Percentiles rank a stretch among this genome's conserved stretches.
Evolutionary conservation across 2,888 invertebrate species (phyloP).

Genomic region (Lithosia quadra): DNA sequence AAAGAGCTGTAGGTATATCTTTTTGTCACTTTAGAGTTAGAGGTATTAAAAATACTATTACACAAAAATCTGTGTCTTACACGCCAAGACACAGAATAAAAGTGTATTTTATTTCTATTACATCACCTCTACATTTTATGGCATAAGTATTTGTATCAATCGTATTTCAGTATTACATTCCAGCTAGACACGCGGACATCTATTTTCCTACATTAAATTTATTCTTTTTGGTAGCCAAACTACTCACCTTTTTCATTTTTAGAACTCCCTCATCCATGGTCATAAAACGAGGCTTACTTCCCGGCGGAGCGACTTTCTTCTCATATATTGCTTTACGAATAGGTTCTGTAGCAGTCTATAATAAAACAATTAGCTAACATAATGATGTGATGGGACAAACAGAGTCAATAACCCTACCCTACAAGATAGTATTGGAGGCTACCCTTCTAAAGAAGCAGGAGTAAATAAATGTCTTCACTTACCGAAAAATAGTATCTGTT

Average conservation of each 20-base stretch:
- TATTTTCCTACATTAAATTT: not conserved
- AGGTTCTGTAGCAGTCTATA: slow-evolving; percentile 89
- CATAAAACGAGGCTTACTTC: slow-evolving; percentile 86
- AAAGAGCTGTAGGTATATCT: too few relatives aligned
- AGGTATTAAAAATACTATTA: too few relatives aligned
- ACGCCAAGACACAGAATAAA: not conserved
- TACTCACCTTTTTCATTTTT: slow-evolving; percentile 80
- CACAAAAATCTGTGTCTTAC: too few relatives aligned
- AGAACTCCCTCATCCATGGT: slow-evolving; percentile 88
- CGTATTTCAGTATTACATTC: not conserved
- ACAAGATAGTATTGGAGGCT: too few relatives aligned
- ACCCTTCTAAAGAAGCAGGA: too few relatives aligned
- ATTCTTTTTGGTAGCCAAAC: too few relatives aligned
- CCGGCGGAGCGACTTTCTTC: slow-evolving; percentile 88
- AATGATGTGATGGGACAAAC: too few relatives aligned
- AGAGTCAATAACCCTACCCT: too few relatives aligned
- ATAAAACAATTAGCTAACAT: not conserved
- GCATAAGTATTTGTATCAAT: too few relatives aligned
- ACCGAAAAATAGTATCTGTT: slow-evolving; percentile 90
- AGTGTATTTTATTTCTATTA: not conserved
- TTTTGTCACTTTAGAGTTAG: too few relatives aligned
- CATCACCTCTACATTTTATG: not conserved
- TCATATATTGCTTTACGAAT: slow-evolving; percentile 88
- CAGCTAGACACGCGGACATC: too few relatives aligned
- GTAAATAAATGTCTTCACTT: slow-evolving; percentile 37